Percentiles rank a stretch among this genome's conserved stretches.
phyloP scores from a whole-genome alignment of 2,888 invertebrate genomes.

The Drosophila niveifrons region DNA sequence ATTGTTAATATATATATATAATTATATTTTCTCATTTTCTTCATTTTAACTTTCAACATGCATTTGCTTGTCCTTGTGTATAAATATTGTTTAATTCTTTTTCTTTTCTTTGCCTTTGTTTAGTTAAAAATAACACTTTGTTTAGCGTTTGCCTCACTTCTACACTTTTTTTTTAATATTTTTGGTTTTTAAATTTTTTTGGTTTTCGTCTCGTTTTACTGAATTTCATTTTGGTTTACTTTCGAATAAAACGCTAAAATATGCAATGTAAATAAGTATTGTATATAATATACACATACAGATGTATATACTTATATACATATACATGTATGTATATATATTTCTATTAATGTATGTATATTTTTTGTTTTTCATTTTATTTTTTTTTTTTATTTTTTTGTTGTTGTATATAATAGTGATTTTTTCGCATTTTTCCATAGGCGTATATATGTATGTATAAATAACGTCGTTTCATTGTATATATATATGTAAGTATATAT shows the following conservation, averaged over 20 bases:
- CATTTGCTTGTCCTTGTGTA: conserved; percentile 39
- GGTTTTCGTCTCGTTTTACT: conserved; percentile 27
- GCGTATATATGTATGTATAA: conserved; percentile 65
- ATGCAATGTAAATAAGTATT: conserved; percentile 78
- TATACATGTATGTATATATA: conserved; percentile 45
- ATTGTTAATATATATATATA: conserved; percentile 48
- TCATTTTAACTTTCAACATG: conserved; percentile 58
- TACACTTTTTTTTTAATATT: conserved; percentile 35
- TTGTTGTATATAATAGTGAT: conserved; percentile 66
- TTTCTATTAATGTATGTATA: conserved; percentile 49
- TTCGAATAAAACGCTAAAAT: conserved; percentile 76
- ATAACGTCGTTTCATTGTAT: conserved; percentile 61
- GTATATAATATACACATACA: conserved; percentile 51
- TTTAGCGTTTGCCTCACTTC: conserved; percentile 51
- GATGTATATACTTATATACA: conserved; percentile 34
- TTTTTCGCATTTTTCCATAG: conserved; percentile 59
- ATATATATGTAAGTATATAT: conserved; percentile 36
- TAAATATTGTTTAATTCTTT: conserved; percentile 45
- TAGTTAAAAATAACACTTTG: conserved; percentile 71
- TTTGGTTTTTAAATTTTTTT: conserved; percentile 17
- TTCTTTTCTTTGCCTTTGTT: conserved; percentile 23
- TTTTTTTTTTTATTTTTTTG: conserved; percentile 6
- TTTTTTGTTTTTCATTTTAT: conserved; percentile 32
- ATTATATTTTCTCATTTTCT: conserved; percentile 15
- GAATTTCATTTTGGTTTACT: conserved; percentile 20